Evolutionary conservation across 2,113 vertebrate genomes (phyloP), one percentile per base, ranked within the genome.

Genomic region (Tachuris rubrigastra): DNA sequence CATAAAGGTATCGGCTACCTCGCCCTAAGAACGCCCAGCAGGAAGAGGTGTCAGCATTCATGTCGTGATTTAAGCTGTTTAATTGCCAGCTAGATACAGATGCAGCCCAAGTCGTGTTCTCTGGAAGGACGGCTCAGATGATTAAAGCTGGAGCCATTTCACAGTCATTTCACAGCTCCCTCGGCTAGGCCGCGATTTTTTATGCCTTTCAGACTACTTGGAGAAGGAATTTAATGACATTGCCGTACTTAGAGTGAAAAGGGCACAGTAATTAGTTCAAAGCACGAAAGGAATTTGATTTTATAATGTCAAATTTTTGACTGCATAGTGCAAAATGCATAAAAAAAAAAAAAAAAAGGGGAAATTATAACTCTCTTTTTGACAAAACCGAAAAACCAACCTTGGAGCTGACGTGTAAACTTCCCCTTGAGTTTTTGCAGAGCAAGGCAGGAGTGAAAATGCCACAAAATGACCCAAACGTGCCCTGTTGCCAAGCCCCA

Each of bases 181-280:
- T 89, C 83, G 78, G 28, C 37, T 60, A 75, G 89, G 77, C 81
- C 1, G 3, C 62, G 73, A 42, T 69, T 77, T 94, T 93, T 95
- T 76, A 59, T 77, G 84, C 53, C 42, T 91, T 89, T 92, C 73
- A 46, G 80, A 90, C 86, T 49, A 89, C 47, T 73, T 33, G 63
- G 39, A 41, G 58, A n/a, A 95, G 62, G 59, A 90, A 93, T 95
- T 95, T 84, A 94, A 89, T 87, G 85, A 86, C 93, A 87, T 37
- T 68, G 55, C 74, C 76, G 52, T 74, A 83, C 66, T 68, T 85
- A 53, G 69, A 65, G 30, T 89, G 92, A 94, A 95, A 96, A 96
- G 76, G 67, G 44, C 37, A 75, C 60, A 68, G 28, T 85, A 96
- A 96, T 95, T 95, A 94, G 85, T 92, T 79, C 63, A 85, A 94